Percentiles rank a stretch among this genome's conserved stretches.
Conservation (phyloP, 2,113 vertebrate species). For the Coturnix japonica region DNA sequence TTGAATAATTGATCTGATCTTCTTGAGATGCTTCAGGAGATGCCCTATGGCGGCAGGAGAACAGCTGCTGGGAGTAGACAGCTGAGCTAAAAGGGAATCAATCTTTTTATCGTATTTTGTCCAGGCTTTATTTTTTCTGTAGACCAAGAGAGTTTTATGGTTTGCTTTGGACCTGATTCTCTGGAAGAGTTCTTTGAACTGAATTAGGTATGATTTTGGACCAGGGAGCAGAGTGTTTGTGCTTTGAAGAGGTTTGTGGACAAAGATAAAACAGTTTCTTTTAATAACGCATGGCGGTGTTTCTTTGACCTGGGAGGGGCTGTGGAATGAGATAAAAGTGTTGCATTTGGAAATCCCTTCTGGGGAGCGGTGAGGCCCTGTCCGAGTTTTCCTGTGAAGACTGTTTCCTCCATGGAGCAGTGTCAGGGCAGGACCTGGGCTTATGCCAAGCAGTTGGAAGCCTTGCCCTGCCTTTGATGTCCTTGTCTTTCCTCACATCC, state of each 20-base stretch:
- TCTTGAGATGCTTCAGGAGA: conserved; percentile 31
- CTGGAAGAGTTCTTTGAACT: not conserved
- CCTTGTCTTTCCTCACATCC: not conserved
- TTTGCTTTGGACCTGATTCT: conserved; percentile 41
- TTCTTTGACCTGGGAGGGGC: conserved; percentile 46
- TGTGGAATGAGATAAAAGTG: conserved; percentile 48
- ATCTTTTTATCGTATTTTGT: not conserved
- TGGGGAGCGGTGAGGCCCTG: not conserved
- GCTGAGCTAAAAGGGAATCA: not conserved
- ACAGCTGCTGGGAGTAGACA: conserved; percentile 12
- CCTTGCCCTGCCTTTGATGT: not conserved
- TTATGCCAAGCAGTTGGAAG: not conserved
- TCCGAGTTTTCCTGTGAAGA: not conserved
- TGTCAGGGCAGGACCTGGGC: not conserved
- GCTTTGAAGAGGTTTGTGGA: conserved; percentile 55
- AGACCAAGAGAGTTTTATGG: not conserved
- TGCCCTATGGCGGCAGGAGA: not conserved
- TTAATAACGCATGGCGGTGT: conserved; percentile 16
- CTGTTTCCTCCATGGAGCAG: not conserved
- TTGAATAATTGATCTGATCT: conserved; percentile 52
- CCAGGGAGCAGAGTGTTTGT: conserved; percentile 3
- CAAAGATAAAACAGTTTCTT: conserved; percentile 57
- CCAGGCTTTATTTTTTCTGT: not conserved
- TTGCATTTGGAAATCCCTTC: not conserved
- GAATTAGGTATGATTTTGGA: conserved; percentile 33